Evolutionary conservation across 2,888 invertebrate species (phyloP), one percentile per base, ranked within the genome.

Genomic region (Ectemnius cavifrons): DNA sequence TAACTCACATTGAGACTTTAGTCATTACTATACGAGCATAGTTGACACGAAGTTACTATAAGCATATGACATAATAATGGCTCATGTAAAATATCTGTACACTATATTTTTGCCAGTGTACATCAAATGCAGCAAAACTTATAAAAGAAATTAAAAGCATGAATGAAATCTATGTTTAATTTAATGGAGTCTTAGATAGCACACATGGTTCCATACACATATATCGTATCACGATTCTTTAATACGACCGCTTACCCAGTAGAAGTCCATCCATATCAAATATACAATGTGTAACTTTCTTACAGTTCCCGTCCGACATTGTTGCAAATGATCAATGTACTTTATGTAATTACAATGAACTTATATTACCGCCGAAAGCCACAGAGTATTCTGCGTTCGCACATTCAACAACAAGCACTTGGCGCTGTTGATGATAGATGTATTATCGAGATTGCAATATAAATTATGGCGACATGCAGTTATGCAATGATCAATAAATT

Each of bases 201-300:
- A 37, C 37, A 37, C 37, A 37, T 37, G 37, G 37, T 37, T 37
- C 37, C 11, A 11, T 37, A 11, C 3, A 59, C 37, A 56, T 5
- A 56, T 5, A 45, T 4, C 16, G 49, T 16, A 8, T 52, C 4
- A 63, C 28, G 13, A 37, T 37, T 37, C 37, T 8, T 37, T 37
- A 20, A 73, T 60, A 47, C 59, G 60, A 65, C 59, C 16, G 20
- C 84, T 87, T 86, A 90, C 90, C 87, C 18, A 90, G 85, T 5
- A 90, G 75, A 16, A 90, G 77, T 65, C 90, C 90, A 68, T 90
- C 90, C 90, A 90, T 90, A 74, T 90, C 90, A 72, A 90, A 90
- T 75, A 90, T 88, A 70, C 88, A 88, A 73, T 90, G 90, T 4
- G 90, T 90, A 57, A 90, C 88, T 61, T 82, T 81, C 72, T 87